A percentile compares a stretch with the other conserved stretches of the same genome.
These are phyloP conservation scores for Eupithecia subfuscata DNA, from an alignment of 2,888 invertebrate genomes.

Conservation along the genomic window DNA sequence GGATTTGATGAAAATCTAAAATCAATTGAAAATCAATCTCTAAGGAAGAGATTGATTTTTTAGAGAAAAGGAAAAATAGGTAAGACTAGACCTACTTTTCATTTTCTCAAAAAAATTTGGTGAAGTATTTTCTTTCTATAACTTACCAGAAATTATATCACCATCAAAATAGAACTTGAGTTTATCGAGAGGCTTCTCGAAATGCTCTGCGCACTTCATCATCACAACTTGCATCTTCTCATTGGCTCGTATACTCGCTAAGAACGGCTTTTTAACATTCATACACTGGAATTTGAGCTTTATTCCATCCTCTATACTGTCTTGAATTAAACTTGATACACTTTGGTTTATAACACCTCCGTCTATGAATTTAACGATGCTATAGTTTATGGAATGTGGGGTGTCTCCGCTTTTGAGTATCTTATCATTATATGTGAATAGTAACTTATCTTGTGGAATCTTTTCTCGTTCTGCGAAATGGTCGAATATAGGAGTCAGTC, in stretches of 20 bases:
- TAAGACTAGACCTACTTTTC: too few species aligned
- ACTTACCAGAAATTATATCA: slow-evolving; percentile 68
- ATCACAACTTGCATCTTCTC: slow-evolving; percentile 70
- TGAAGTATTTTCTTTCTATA: not conserved
- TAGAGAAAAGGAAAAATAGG: too few species aligned
- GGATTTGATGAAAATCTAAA: too few species aligned
- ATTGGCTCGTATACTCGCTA: slow-evolving; percentile 55
- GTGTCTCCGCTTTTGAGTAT: slow-evolving; percentile 71
- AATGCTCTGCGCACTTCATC: slow-evolving; percentile 76
- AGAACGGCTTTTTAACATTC: slow-evolving; percentile 68
- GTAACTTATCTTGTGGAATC: slow-evolving; percentile 61
- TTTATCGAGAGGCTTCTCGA: slow-evolving; percentile 65
- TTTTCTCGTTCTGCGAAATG: slow-evolving; percentile 66
- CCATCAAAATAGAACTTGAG: slow-evolving; percentile 83
- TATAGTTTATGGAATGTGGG: slow-evolving; percentile 71
- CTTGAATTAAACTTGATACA: slow-evolving; percentile 50
- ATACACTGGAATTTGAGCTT: slow-evolving; percentile 77
- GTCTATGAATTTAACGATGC: slow-evolving; percentile 74
- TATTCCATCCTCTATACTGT: slow-evolving; percentile 51
- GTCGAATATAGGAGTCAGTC: slow-evolving; percentile 69
- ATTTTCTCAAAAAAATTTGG: too few species aligned
- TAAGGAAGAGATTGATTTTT: too few species aligned
- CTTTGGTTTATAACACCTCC: slow-evolving; percentile 70
- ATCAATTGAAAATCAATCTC: too few species aligned
- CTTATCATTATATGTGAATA: slow-evolving; percentile 70